Conservation (phyloP, 2,888 invertebrate species). For the Plagiodera versicolora region DNA sequence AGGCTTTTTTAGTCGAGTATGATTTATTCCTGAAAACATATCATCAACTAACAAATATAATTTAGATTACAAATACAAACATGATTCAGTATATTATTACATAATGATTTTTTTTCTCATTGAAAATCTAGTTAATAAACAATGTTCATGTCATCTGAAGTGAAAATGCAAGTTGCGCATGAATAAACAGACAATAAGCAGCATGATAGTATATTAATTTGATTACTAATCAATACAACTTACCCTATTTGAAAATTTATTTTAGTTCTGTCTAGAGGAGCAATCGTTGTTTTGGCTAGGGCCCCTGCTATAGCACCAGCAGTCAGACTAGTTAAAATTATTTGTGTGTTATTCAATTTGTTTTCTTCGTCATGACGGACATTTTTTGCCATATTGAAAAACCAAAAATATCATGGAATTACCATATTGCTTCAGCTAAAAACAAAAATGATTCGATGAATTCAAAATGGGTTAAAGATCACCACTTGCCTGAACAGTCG, state of each 20-base stretch:
- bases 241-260: constrained; percentile 94
- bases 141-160: no score
- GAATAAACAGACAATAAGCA: no score
- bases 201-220: no score
- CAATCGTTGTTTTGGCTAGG: constrained; percentile 92
- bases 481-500: not conserved
- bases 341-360: constrained; percentile 58
- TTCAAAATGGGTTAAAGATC: no score
- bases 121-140: no score
- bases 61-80: not conserved
- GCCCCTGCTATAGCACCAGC: constrained; percentile 96
- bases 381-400: constrained; percentile 40
- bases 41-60: not conserved
- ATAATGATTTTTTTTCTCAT: no score
- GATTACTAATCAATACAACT: constrained; percentile 10
- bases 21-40: constrained; percentile 61
- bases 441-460: not conserved
- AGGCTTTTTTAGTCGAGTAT: constrained; percentile 73
- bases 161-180: no score
- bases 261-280: constrained; percentile 96
- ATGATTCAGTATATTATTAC: no score
- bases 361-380: constrained; percentile 32
- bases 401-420: constrained; percentile 36
- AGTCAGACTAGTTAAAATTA: constrained; percentile 78
- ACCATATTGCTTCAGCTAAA: constrained; percentile 10